Evolutionary conservation across 2,888 invertebrate genomes (phyloP).

Genomic region (Morpho helenor): DNA sequence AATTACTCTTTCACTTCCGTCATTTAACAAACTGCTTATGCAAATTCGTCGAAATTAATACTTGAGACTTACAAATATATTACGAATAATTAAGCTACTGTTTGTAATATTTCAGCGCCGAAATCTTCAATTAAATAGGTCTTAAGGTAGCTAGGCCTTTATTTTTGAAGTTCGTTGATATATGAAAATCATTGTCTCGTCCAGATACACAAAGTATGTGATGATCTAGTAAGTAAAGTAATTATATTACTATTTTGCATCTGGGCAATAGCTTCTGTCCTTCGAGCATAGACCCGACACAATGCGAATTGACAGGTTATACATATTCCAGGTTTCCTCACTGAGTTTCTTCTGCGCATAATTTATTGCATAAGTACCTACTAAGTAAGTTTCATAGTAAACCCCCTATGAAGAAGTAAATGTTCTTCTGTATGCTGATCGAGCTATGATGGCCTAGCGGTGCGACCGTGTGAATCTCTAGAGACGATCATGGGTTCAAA

Average conservation of each 20-base stretch:
- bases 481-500: too few relatives aligned
- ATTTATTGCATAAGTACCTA: neutral
- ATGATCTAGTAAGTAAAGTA: neutral
- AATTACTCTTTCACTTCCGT: conserved; percentile 3
- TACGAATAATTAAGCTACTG: conserved; percentile 18
- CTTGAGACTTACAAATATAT: conserved; percentile 9
- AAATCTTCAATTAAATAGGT: conserved; percentile 21
- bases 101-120: conserved; percentile 20
- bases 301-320: too few relatives aligned
- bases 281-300: too few relatives aligned
- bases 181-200: conserved; percentile 19
- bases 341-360: too few relatives aligned
- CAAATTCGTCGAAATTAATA: conserved; percentile 5
- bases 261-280: too few relatives aligned
- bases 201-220: conserved; percentile 6
- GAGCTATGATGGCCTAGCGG: too few relatives aligned
- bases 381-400: too few relatives aligned
- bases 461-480: too few relatives aligned
- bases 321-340: too few relatives aligned
- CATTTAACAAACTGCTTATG: conserved; percentile 5
- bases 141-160: conserved; percentile 14
- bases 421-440: too few relatives aligned
- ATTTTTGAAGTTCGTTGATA: conserved; percentile 18
- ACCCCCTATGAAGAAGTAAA: too few relatives aligned
- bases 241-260: too few relatives aligned